Evolutionary conservation across 2,113 vertebrate genomes (phyloP).

Genomic region (Clarias gariepinus): DNA sequence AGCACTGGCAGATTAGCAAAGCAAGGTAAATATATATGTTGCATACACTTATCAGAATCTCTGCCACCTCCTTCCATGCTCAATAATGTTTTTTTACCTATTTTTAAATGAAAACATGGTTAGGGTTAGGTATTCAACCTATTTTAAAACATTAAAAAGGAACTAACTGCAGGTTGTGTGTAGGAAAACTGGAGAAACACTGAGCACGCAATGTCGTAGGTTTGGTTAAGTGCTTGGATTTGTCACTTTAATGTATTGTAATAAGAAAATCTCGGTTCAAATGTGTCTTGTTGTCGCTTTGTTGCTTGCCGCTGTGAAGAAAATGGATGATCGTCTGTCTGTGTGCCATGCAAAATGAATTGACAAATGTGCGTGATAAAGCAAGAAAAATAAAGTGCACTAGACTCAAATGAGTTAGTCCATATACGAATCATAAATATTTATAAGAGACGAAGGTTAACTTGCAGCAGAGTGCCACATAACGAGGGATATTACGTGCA

Average conservation of each 20-base stretch:
- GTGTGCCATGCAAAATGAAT: not conserved
- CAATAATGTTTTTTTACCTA: not conserved
- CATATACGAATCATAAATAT: not conserved
- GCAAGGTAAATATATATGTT: not conserved
- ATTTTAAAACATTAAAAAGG: not conserved
- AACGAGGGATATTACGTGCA: not conserved
- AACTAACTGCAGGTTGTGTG: not conserved
- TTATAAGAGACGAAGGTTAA: not conserved
- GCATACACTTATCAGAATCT: not conserved
- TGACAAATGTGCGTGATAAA: not conserved
- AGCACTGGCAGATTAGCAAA: not conserved
- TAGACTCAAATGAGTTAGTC: not conserved
- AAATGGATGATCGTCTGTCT: not conserved
- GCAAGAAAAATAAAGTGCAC: not conserved
- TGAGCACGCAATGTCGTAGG: not conserved
- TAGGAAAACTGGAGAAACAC: not conserved
- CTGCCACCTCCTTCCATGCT: not conserved
- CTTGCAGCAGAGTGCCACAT: not conserved
- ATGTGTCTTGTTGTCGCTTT: not conserved
- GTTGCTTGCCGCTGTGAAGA: not conserved
- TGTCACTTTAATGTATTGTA: not conserved
- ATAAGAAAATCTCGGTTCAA: not conserved
- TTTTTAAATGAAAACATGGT: not conserved
- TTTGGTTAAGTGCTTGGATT: not conserved
- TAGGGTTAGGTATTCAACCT: not conserved